A percentile compares a stretch with the other conserved stretches of the same genome.
Conservation (phyloP, 2,113 vertebrate genomes). For the Tragelaphus scriptus region DNA sequence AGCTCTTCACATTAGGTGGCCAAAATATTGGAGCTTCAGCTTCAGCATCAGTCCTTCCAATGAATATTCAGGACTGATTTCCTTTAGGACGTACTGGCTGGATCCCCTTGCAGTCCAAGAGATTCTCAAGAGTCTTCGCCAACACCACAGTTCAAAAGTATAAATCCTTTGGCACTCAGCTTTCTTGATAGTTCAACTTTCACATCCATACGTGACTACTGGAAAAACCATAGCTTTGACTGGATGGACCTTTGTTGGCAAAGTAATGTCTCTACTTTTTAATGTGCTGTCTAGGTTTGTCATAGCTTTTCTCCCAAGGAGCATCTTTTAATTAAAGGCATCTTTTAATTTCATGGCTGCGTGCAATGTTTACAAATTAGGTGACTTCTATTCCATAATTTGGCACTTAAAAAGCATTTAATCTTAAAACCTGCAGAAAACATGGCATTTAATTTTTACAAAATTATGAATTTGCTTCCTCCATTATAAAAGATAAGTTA, state of each 20-base stretch:
- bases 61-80: background rate
- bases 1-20: background rate
- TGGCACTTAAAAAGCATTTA: constrained; percentile 6
- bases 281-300: background rate
- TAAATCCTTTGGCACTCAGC: background rate
- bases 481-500: background rate
- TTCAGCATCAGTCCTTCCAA: background rate
- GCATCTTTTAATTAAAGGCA: background rate
- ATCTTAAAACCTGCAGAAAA: constrained; percentile 36
- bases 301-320: background rate
- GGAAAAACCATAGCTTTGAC: background rate
- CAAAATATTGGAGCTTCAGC: background rate
- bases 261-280: background rate
- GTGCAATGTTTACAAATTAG: background rate
- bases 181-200: background rate
- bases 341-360: background rate
- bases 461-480: constrained; percentile 15
- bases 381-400: background rate
- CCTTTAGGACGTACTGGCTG: background rate
- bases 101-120: background rate
- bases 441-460: background rate
- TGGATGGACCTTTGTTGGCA: background rate
- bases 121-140: background rate
- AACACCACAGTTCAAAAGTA: background rate
- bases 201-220: background rate